A percentile compares a stretch with the other conserved stretches of the same genome.
Evolutionary conservation across 37 sponge, comb jelly and placozoan species (phyloP).

Genomic region (Theonella swinhoei): DNA sequence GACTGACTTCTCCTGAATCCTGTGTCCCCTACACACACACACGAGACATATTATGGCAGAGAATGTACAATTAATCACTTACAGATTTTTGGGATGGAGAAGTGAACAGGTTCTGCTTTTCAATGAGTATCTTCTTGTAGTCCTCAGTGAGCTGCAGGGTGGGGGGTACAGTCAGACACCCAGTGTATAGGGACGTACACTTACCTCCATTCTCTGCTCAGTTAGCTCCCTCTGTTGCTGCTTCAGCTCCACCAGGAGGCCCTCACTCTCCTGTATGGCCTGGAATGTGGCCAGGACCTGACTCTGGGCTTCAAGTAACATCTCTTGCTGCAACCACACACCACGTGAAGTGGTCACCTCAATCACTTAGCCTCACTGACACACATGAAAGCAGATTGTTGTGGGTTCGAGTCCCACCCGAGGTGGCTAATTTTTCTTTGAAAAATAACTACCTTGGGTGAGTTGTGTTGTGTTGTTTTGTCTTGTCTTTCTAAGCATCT

Average conservation of each 20-base stretch:
- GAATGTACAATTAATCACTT: background rate
- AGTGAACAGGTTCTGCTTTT: slow-evolving; percentile 12
- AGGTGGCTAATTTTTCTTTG: too few relatives aligned
- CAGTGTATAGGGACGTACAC: background rate
- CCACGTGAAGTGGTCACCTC: too few relatives aligned
- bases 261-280: background rate
- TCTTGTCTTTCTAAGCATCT: too few relatives aligned
- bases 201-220: background rate
- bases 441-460: too few relatives aligned
- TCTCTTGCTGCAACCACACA: background rate
- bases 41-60: too few relatives aligned
- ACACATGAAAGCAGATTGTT: too few relatives aligned
- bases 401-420: too few relatives aligned
- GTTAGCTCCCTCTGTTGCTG: background rate
- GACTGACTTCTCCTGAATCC: too few relatives aligned
- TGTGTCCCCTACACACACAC: too few relatives aligned
- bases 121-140: slow-evolving; percentile 4
- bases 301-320: background rate
- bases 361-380: too few relatives aligned
- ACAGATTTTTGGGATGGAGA: background rate
- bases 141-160: background rate
- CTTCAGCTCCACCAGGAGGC: background rate
- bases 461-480: too few relatives aligned
- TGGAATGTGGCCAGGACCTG: background rate
- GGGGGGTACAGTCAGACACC: background rate